A percentile compares a stretch with the other conserved stretches of the same genome.
These are phyloP conservation scores for Cottus gobio DNA, from an alignment of 2,113 vertebrate genomes.

Conservation along the genomic window DNA sequence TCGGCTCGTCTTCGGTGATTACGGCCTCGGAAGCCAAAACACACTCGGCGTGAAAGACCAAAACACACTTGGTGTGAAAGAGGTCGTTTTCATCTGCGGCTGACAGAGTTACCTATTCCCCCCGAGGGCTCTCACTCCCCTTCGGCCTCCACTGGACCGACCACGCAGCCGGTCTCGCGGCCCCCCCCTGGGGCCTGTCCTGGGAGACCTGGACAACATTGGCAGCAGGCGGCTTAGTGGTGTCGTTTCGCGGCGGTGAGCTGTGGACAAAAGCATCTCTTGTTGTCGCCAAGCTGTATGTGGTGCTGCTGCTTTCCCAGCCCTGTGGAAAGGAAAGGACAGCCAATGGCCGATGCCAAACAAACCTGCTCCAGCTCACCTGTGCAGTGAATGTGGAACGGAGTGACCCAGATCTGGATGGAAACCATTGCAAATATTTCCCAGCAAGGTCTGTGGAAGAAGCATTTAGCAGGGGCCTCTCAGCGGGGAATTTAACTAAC, in stretches of 20 bases:
- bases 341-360: constrained; percentile 76
- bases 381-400: constrained; percentile 78
- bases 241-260: constrained; percentile 67
- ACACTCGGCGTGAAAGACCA: constrained; percentile 74
- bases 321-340: constrained; percentile 81
- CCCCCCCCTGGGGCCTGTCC: constrained; percentile 61
- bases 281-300: constrained; percentile 79
- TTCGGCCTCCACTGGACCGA: constrained; percentile 55
- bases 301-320: constrained; percentile 71
- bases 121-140: constrained; percentile 63
- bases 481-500: constrained; percentile 76
- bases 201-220: constrained; percentile 72
- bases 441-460: constrained; percentile 78
- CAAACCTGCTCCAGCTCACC: constrained; percentile 83
- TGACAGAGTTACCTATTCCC: constrained; percentile 73
- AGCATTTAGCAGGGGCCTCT: constrained; percentile 74
- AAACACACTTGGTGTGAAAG: constrained; percentile 70
- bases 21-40: constrained; percentile 75
- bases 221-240: constrained; percentile 64
- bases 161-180: constrained; percentile 49
- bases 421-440: constrained; percentile 84
- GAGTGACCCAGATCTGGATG: constrained; percentile 80
- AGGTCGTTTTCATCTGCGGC: constrained; percentile 75
- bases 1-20: constrained; percentile 78
- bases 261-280: constrained; percentile 78